Conservation (phyloP, 2,113 vertebrate species). For the Panthera leo region DNA sequence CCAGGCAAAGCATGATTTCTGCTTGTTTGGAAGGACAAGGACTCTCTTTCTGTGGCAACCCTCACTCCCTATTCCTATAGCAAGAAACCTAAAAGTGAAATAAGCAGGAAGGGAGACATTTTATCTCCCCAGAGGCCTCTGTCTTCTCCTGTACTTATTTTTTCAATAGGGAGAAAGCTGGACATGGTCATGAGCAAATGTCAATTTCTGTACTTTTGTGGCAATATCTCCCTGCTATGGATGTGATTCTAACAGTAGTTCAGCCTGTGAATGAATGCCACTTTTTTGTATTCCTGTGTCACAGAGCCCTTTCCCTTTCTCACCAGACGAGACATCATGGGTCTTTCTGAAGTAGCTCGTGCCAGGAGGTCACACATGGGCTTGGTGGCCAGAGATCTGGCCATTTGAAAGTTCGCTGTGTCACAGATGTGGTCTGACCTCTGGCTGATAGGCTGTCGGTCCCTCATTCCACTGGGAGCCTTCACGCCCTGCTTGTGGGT, state of each 20-base stretch:
- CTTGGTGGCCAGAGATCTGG: neutral
- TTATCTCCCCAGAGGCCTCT: neutral
- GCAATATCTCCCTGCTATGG: neutral
- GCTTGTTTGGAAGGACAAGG: neutral
- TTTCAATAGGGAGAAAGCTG: neutral
- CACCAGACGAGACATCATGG: neutral
- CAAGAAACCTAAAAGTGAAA: constrained; percentile 5
- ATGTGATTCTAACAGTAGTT: neutral
- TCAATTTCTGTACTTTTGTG: neutral
- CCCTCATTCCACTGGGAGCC: neutral
- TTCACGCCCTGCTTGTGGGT: neutral
- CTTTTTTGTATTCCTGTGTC: neutral
- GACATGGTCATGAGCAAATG: neutral
- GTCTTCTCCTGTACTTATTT: constrained; percentile 29
- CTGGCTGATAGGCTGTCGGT: neutral
- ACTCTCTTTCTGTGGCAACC: neutral
- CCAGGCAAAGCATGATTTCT: neutral
- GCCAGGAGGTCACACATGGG: neutral
- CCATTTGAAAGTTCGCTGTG: neutral
- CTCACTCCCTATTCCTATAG: neutral
- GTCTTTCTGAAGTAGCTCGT: neutral
- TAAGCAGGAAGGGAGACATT: neutral
- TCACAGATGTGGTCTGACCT: neutral
- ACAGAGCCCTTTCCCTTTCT: neutral
- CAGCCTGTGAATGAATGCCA: neutral